Evolutionary conservation across 2,113 vertebrate species (phyloP).

Genomic region (Microtus ochrogaster): DNA sequence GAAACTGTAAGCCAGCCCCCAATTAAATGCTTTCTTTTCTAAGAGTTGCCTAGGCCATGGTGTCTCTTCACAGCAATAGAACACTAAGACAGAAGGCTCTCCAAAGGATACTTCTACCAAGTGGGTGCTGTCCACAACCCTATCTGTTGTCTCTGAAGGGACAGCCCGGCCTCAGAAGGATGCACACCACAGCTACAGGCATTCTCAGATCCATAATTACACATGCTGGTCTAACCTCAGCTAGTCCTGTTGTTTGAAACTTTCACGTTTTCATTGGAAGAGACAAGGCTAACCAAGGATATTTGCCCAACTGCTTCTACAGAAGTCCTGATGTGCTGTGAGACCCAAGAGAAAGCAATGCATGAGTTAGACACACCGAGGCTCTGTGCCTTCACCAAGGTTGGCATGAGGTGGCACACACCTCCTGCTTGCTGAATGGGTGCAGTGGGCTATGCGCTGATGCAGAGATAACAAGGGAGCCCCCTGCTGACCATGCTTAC

Average conservation of each 20-base stretch:
- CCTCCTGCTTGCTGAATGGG: background rate
- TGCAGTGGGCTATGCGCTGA: background rate
- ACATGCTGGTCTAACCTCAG: background rate
- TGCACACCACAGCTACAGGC: accelerated
- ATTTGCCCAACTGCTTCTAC: background rate
- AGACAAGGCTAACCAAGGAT: background rate
- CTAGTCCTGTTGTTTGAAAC: background rate
- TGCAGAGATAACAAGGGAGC: background rate
- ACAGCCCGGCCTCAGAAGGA: background rate
- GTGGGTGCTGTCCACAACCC: background rate
- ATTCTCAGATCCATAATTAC: background rate
- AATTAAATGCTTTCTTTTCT: background rate
- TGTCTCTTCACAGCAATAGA: background rate
- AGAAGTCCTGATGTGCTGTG: background rate
- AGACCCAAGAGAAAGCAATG: background rate
- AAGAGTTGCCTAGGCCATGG: background rate
- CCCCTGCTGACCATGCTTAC: background rate
- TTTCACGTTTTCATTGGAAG: background rate
- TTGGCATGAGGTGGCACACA: background rate
- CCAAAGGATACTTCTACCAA: background rate
- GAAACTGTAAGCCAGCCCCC: background rate
- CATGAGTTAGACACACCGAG: background rate
- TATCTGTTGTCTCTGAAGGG: background rate
- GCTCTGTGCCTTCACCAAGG: background rate
- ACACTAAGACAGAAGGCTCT: background rate